These are phyloP conservation scores for Drosophila ercepeae DNA, from an alignment of 1,140 invertebrate genomes.

Conservation along the genomic window DNA sequence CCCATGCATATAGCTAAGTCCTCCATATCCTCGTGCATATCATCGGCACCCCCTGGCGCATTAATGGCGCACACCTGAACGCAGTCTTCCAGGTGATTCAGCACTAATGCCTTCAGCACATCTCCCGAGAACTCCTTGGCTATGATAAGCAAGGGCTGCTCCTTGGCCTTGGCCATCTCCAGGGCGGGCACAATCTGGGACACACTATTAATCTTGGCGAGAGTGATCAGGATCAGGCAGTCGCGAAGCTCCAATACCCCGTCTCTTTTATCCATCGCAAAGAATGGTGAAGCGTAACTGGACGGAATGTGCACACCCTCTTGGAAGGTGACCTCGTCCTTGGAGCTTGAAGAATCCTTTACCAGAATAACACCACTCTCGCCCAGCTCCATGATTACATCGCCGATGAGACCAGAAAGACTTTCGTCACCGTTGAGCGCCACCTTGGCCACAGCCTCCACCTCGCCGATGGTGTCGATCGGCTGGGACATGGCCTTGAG, in stretches of 20 bases:
- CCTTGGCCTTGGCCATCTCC: slow-evolving; percentile 93
- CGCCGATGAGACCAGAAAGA: slow-evolving; percentile 96
- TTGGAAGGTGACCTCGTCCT: slow-evolving; percentile 95
- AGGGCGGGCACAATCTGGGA: slow-evolving; percentile 96
- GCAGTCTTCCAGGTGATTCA: slow-evolving; percentile 89
- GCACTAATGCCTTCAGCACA: slow-evolving; percentile 90
- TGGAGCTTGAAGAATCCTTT: slow-evolving; percentile 89
- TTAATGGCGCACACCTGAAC: slow-evolving; percentile 90
- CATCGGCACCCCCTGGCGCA: slow-evolving; percentile 90
- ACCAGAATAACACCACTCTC: slow-evolving; percentile 97
- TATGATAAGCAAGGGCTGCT: slow-evolving; percentile 90
- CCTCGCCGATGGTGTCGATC: slow-evolving; percentile 96
- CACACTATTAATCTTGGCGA: slow-evolving; percentile 96
- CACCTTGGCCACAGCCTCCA: slow-evolving; percentile 98
- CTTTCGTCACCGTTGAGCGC: slow-evolving; percentile 96
- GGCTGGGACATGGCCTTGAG: slow-evolving; percentile 92
- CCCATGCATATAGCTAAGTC: slow-evolving; percentile 37
- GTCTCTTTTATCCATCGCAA: slow-evolving; percentile 90
- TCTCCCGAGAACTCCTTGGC: slow-evolving; percentile 92
- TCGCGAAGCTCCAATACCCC: slow-evolving; percentile 96
- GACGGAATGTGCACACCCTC: slow-evolving; percentile 98
- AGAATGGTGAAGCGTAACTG: slow-evolving; percentile 98
- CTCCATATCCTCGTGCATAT: slow-evolving; percentile 84
- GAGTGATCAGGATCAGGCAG: slow-evolving; percentile 90
- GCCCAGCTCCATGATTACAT: slow-evolving; percentile 93